phyloP scores from a whole-genome alignment of 2,113 vertebrate genomes.

The Henicopernis longicauda region DNA sequence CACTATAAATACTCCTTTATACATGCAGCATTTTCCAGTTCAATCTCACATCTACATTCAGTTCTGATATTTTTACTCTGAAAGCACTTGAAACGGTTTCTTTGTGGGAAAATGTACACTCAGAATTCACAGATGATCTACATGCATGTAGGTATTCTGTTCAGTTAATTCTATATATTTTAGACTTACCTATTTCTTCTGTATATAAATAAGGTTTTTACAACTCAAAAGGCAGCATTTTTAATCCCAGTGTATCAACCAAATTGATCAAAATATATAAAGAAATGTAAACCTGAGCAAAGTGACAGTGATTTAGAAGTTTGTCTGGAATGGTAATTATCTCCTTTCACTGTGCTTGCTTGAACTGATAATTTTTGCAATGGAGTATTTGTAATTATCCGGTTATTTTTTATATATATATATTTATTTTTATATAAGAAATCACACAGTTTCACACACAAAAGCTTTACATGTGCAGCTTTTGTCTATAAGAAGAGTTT shows the following conservation, averaged over 20 bases:
- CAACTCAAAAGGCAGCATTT: background rate
- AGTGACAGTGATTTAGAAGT: background rate
- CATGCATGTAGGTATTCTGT: background rate
- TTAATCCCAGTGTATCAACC: background rate
- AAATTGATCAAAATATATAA: background rate
- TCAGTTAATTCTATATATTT: background rate
- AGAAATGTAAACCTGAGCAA: background rate
- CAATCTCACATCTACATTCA: background rate
- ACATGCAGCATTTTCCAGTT: background rate
- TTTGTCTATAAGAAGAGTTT: background rate
- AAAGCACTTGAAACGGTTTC: background rate
- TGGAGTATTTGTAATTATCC: background rate
- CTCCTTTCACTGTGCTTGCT: background rate
- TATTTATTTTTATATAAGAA: background rate
- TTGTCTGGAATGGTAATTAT: background rate
- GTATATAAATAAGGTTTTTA: background rate
- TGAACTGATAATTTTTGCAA: background rate
- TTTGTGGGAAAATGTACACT: background rate
- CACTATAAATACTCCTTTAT: background rate
- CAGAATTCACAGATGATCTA: background rate
- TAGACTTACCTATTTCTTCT: background rate
- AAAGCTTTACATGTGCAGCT: background rate
- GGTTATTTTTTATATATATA: background rate
- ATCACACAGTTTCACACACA: background rate
- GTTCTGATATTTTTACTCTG: background rate